Percentiles rank a stretch among this genome's conserved stretches.
Conservation (phyloP, 2,113 vertebrate genomes). For the Garra rufa region DNA sequence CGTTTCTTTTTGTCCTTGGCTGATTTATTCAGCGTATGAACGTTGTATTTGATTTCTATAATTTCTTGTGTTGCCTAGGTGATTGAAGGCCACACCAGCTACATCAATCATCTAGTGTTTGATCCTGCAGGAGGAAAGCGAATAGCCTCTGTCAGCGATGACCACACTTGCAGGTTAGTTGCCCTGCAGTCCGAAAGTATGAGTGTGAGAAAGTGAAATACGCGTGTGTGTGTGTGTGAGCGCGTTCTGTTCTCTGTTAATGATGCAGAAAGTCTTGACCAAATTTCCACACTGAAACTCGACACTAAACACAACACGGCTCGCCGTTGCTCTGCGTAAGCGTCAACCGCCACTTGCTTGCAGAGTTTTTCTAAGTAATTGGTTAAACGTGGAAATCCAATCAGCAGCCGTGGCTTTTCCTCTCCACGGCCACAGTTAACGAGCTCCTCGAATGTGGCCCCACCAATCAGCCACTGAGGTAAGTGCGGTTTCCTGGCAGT, state of each 20-base stretch:
- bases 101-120: slow-evolving; percentile 94
- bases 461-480: slow-evolving; percentile 46
- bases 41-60: slow-evolving; percentile 10
- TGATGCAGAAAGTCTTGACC: slow-evolving; percentile 78
- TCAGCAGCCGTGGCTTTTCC: slow-evolving; percentile 64
- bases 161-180: slow-evolving; percentile 96
- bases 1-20: not conserved
- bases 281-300: slow-evolving; percentile 75
- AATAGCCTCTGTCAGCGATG: slow-evolving; percentile 95
- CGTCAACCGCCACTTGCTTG: slow-evolving; percentile 63
- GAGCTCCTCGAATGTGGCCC: slow-evolving; percentile 39
- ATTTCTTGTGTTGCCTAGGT: slow-evolving; percentile 73
- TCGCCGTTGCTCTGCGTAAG: slow-evolving; percentile 68
- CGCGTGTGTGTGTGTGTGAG: slow-evolving; percentile 54
- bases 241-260: slow-evolving; percentile 79
- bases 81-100: slow-evolving; percentile 91
- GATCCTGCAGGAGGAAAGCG: slow-evolving; percentile 90
- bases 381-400: slow-evolving; percentile 81
- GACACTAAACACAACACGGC: slow-evolving; percentile 76
- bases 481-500: slow-evolving; percentile 43
- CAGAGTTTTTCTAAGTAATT: slow-evolving; percentile 74
- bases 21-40: not conserved
- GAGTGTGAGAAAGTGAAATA: slow-evolving; percentile 30
- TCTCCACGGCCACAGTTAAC: slow-evolving; percentile 46
- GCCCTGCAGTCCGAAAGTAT: slow-evolving; percentile 51